Base-by-base conservation (phyloP, 1,140 invertebrate genomes). In the Steinernema feltiae region DNA sequence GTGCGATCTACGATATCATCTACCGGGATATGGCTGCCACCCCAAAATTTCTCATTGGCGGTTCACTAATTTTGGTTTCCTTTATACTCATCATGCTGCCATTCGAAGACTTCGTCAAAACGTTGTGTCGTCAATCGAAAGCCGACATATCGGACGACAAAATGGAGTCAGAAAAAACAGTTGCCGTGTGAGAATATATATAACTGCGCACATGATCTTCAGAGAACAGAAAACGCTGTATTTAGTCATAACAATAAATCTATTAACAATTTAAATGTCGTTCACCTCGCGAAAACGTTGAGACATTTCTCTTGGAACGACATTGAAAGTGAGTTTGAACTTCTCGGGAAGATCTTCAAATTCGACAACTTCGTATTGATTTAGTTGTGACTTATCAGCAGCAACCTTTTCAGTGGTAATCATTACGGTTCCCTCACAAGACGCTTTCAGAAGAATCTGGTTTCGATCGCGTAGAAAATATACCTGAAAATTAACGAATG, bases 11-110 rank as follows among this genome's bases (percentile, higher is more conserved):
- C 32, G 83, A 84, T 69, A 76, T 84, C 32, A 3, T 84, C 7
- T 83, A 83, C 72, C 76, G 82, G 24, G 30, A 72, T 24, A 53
- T 85, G 63, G 24, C 63, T 1, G 70, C 74, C 21, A 85, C 78
- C 17, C 35, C 72, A 24, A 46, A 74, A 3, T 85, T 84, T 48
- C 32, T 84, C 3, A 31, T 81, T 32, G 84, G 83, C 1, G 74
- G 82, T n/a, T 53, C 73, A 30, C 75, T 85, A 12, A 82, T 85
- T 32, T 29, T 81, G 15, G 24, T 83, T 30, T 85, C 83, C 1
- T 85, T 85, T 75, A 30, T 81, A 1, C 71, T 84, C n/a, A 79
- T 79, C 46, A 76, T 82, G 41, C 76, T 84, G 17, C 82, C 82
- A 21, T 32, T 81, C 18, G 76, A 73, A 32, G 71, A 80, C 0